Evolutionary conservation across 2,797 vertebrate genomes (phyloP).

Genomic region (Syncerus caffer): DNA sequence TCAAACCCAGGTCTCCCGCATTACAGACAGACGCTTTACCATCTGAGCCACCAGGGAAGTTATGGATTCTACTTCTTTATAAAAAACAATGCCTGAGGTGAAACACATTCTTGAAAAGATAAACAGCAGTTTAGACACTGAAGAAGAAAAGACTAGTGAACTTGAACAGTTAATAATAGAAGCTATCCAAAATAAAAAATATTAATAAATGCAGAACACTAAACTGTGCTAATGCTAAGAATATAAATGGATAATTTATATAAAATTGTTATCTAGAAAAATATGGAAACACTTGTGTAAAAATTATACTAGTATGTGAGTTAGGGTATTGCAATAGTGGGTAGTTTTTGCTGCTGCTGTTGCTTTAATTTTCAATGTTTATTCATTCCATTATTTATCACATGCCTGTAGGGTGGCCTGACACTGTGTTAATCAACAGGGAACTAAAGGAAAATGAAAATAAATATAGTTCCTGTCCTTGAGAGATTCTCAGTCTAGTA

Average conservation of each 20-base stretch:
- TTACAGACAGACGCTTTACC: too few relatives aligned
- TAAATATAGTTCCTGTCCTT: neutral
- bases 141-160: conserved; percentile 5
- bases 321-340: neutral
- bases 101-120: neutral
- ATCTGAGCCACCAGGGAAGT: too few relatives aligned
- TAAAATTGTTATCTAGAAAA: neutral
- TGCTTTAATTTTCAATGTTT: neutral
- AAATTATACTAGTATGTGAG: neutral
- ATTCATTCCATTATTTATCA: neutral
- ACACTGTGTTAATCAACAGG: neutral
- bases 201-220: neutral
- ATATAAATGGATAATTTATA: neutral
- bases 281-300: neutral
- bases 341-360: neutral
- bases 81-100: neutral
- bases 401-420: neutral
- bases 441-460: neutral
- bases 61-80: neutral
- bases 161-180: neutral
- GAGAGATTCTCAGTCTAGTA: neutral
- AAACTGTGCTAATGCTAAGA: neutral
- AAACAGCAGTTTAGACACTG: neutral
- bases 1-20: too few relatives aligned
- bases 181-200: neutral